Evolutionary conservation across 1,140 invertebrate genomes (phyloP).

Genomic region (Microplitis mediator): DNA sequence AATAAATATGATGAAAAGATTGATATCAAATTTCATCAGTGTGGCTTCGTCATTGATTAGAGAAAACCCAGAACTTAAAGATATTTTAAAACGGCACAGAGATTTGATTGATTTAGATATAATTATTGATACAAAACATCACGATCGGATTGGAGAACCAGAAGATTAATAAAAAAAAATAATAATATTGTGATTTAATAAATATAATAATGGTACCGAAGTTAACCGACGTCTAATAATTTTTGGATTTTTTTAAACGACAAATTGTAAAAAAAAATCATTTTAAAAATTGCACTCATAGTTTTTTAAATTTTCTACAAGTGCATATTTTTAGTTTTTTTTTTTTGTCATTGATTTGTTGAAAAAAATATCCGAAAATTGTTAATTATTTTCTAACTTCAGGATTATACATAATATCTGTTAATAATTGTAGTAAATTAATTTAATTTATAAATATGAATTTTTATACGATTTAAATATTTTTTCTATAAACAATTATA

Average conservation of each 20-base stretch:
- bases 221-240: too few species aligned
- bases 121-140: slow-evolving; percentile 26
- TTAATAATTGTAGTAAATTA: not conserved
- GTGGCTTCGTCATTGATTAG: slow-evolving; percentile 25
- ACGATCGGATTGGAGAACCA: not conserved
- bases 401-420: too few species aligned
- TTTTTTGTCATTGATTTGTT: too few species aligned
- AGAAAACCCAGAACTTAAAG: slow-evolving; percentile 29
- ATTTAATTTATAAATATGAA: not conserved
- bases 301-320: too few species aligned
- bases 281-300: too few species aligned
- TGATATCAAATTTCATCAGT: slow-evolving; percentile 48
- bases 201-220: too few species aligned
- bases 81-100: slow-evolving; percentile 42
- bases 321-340: too few species aligned
- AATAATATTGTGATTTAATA: too few species aligned
- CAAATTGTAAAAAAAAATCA: too few species aligned
- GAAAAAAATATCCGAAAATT: too few species aligned
- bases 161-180: not conserved
- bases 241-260: too few species aligned
- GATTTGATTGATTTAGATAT: slow-evolving; percentile 37
- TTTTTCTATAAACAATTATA: not conserved
- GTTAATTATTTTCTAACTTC: too few species aligned
- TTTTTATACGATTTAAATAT: not conserved
- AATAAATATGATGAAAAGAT: slow-evolving; percentile 47